A percentile compares a stretch with the other conserved stretches of the same genome.
phyloP scores from a whole-genome alignment of 2,888 invertebrate species.

The Cheilosia vulpina region DNA sequence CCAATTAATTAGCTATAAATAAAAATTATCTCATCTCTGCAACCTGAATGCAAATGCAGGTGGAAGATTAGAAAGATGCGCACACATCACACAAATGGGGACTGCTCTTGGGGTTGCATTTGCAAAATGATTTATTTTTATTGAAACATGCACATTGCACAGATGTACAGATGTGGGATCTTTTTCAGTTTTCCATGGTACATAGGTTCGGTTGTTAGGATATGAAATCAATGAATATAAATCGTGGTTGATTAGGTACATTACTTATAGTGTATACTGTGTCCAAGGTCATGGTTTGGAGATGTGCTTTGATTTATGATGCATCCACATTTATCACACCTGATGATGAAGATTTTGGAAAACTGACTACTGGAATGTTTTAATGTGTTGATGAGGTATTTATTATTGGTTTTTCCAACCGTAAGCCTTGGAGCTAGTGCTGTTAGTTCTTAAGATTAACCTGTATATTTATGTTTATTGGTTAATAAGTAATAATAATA shows the following conservation, averaged over 20 bases:
- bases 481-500: too few species aligned
- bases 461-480: too few species aligned
- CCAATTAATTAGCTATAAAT: conserved; percentile 75
- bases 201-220: conserved; percentile 14
- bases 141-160: conserved; percentile 29
- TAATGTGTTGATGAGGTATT: too few species aligned
- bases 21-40: conserved; percentile 75
- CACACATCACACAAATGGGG: conserved; percentile 37
- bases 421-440: too few species aligned
- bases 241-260: not conserved
- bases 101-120: conserved; percentile 37
- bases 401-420: too few species aligned
- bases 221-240: conserved; percentile 16
- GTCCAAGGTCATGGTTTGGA: conserved; percentile 1
- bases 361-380: too few species aligned
- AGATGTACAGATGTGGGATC: conserved; percentile 64
- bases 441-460: too few species aligned
- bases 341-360: too few species aligned
- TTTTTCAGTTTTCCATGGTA: conserved; percentile 21
- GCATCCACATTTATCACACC: too few species aligned
- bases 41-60: conserved; percentile 74
- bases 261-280: not conserved
- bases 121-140: conserved; percentile 70
- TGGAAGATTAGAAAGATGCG: conserved; percentile 68
- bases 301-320: not conserved